Conservation (phyloP, 1,140 invertebrate species). For the Drosophila tristis region DNA sequence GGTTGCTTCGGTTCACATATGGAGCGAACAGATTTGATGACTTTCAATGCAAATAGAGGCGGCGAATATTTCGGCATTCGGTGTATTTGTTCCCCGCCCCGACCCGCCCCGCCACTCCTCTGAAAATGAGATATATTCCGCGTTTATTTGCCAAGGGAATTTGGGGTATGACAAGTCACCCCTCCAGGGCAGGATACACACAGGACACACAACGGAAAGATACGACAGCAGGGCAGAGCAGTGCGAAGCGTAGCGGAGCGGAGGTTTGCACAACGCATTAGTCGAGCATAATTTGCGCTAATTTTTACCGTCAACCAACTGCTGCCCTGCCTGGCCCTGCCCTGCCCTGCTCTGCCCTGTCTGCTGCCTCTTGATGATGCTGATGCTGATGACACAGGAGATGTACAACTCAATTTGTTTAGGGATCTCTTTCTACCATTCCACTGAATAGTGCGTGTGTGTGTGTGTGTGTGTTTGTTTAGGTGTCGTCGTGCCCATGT, state of each 20-base stretch:
- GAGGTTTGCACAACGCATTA: constrained; percentile 71
- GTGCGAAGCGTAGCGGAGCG: constrained; percentile 6
- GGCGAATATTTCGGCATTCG: too few relatives aligned
- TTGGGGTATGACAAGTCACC: constrained; percentile 49
- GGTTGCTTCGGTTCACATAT: constrained; percentile 26
- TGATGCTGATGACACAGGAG: constrained; percentile 29
- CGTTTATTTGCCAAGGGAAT: constrained; percentile 40
- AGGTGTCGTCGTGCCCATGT: constrained; percentile 31
- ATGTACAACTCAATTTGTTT: constrained; percentile 63
- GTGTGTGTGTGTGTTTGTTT: constrained; percentile 24
- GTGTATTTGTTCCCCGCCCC: neutral
- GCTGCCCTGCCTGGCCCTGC: neutral
- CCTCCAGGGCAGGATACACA: constrained; percentile 19
- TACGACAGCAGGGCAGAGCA: neutral
- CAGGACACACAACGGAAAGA: neutral
- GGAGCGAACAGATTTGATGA: constrained; percentile 39
- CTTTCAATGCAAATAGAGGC: constrained; percentile 47
- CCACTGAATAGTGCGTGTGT: constrained; percentile 22
- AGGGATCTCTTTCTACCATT: constrained; percentile 33
- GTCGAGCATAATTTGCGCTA: constrained; percentile 78
- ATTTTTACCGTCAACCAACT: constrained; percentile 56
- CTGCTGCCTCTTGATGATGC: too few relatives aligned
- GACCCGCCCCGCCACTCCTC: too few relatives aligned
- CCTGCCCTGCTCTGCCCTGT: too few relatives aligned
- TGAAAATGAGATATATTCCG: constrained; percentile 1